Evolutionary conservation across 2,888 invertebrate genomes (phyloP).

Genomic region (Anaspis maculata): DNA sequence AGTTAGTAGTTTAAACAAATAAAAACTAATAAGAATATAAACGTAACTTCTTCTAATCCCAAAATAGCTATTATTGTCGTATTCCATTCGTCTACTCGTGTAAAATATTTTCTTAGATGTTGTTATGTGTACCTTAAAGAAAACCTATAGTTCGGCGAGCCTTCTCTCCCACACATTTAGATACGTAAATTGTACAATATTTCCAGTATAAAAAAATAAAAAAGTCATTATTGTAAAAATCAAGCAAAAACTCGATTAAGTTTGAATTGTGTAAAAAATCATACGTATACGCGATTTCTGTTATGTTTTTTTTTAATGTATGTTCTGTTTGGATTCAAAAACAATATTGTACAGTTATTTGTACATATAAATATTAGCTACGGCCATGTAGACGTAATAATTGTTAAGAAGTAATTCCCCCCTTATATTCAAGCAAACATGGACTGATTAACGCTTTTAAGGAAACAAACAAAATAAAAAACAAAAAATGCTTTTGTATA

Average conservation of each 20-base stretch:
- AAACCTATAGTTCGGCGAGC: conserved; percentile 26
- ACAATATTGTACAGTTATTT: conserved; percentile 24
- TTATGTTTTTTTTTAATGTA: conserved; percentile 7
- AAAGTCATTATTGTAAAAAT: conserved; percentile 30
- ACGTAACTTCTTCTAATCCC: conserved; percentile 16
- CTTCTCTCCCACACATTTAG: conserved; percentile 33
- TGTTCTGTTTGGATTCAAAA: conserved; percentile 6
- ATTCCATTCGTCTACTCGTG: conserved; percentile 30
- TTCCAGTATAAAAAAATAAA: conserved; percentile 23
- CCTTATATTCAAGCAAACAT: conserved; percentile 32
- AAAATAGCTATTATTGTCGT: conserved; percentile 26
- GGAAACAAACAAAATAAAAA: too few relatives aligned
- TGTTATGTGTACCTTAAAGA: conserved; percentile 34
- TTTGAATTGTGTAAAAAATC: conserved; percentile 33
- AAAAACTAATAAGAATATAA: conserved; percentile 20
- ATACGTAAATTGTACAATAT: conserved; percentile 46
- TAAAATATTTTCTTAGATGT: conserved; percentile 38
- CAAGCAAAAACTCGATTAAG: conserved; percentile 23
- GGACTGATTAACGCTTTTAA: conserved; percentile 38
- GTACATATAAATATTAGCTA: conserved; percentile 27
- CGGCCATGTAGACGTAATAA: conserved; percentile 25
- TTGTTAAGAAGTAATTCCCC: conserved; percentile 23
- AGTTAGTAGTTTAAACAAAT: conserved; percentile 30
- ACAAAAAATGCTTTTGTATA: conserved; percentile 24
- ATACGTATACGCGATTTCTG: conserved; percentile 33